Evolutionary conservation across 2,113 vertebrate species (phyloP).

Genomic region (Rhinolophus ferrumequinum): DNA sequence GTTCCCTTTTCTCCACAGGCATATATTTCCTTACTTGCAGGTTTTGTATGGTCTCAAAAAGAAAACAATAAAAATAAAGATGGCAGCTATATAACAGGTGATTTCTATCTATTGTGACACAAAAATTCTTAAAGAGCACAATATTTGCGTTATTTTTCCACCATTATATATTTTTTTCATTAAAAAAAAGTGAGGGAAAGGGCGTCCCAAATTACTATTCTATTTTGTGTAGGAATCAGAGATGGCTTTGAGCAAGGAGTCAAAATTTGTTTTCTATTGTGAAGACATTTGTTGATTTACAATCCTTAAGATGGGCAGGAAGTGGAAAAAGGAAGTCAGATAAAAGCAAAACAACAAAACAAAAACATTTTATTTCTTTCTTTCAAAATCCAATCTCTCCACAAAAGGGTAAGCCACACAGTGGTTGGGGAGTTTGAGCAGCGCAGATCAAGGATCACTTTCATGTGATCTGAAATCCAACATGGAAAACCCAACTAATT

Average conservation of each 20-base stretch:
- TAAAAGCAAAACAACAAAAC: not conserved
- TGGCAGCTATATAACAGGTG: not conserved
- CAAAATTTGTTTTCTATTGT: not conserved
- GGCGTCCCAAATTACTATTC: not conserved
- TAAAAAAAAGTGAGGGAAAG: not conserved
- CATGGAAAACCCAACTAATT: not conserved
- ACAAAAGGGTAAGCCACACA: not conserved
- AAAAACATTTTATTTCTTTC: not conserved
- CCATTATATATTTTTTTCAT: not conserved
- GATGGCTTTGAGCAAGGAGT: not conserved
- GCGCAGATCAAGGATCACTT: not conserved
- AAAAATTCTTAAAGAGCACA: not conserved
- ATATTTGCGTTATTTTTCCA: not conserved
- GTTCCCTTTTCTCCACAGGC: accelerated
- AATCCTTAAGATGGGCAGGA: not conserved
- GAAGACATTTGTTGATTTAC: not conserved
- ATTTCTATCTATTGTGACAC: not conserved
- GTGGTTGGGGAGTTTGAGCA: not conserved
- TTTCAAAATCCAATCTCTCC: not conserved
- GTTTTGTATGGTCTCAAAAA: not conserved
- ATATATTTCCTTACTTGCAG: not conserved
- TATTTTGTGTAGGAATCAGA: not conserved
- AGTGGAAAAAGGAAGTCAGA: not conserved
- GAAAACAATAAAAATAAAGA: not conserved
- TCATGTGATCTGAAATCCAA: not conserved